Evolutionary conservation across 2,888 invertebrate genomes (phyloP).

Genomic region (Coenonympha arcania): DNA sequence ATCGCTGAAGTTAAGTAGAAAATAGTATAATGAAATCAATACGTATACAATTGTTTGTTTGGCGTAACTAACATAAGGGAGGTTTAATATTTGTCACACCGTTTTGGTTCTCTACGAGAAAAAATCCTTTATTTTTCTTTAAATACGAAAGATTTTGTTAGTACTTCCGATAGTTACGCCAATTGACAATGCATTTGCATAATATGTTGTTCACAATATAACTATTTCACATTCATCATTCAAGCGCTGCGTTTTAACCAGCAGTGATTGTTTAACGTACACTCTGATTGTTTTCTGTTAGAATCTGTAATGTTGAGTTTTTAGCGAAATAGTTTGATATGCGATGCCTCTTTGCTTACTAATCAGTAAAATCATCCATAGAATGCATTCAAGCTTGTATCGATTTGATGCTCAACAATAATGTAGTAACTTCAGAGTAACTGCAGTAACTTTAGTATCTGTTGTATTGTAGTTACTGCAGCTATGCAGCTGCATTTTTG

Average conservation of each 20-base stretch:
- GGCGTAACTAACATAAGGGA: neutral
- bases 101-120: neutral
- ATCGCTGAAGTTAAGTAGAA: no score
- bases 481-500: no score
- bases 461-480: no score
- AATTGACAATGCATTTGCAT: conserved; percentile 6
- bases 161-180: conserved; percentile 5
- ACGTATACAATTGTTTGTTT: neutral
- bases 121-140: neutral
- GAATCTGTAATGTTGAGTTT: conserved; percentile 16
- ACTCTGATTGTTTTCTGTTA: conserved; percentile 34
- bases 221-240: conserved; percentile 1
- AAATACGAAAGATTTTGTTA: neutral
- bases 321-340: conserved; percentile 15
- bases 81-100: no score
- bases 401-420: no score
- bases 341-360: conserved; percentile 27
- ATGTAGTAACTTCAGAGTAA: no score
- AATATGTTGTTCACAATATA: neutral
- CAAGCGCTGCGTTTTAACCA: neutral
- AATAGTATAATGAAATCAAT: neutral
- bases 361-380: no score
- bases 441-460: no score
- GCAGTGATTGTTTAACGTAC: conserved; percentile 34
- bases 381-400: no score